These are phyloP conservation scores for Ciconia boyciana DNA, from an alignment of 2,113 vertebrate genomes.

Conservation along the genomic window DNA sequence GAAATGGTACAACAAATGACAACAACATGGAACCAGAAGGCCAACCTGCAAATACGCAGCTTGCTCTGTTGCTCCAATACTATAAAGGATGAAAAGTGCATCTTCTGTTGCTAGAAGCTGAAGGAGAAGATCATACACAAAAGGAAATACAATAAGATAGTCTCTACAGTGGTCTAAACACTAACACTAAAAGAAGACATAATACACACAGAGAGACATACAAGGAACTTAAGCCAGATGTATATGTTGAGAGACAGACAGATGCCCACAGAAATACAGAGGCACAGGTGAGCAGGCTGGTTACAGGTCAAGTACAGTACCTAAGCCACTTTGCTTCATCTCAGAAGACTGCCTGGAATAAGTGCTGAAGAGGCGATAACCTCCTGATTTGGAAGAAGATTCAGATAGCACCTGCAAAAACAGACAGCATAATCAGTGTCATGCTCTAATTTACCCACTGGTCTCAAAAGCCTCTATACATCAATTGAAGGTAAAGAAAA, in stretches of 20 bases:
- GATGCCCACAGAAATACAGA: not conserved
- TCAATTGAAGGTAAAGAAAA: not conserved
- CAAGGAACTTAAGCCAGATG: not conserved
- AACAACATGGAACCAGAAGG: not conserved
- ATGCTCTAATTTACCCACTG: not conserved
- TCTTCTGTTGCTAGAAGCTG: not conserved
- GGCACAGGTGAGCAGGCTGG: not conserved
- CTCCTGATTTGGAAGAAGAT: slow-evolving; percentile 87
- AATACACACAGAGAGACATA: not conserved
- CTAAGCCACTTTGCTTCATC: slow-evolving; percentile 96
- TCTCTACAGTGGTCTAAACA: not conserved
- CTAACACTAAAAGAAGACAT: not conserved
- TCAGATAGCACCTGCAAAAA: slow-evolving; percentile 91
- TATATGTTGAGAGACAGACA: not conserved
- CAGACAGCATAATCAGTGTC: not conserved
- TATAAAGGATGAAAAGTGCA: not conserved
- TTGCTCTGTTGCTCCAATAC: not conserved
- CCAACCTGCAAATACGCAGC: not conserved
- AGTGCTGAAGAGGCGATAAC: slow-evolving; percentile 93
- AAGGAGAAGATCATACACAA: not conserved
- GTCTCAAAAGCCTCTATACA: not conserved
- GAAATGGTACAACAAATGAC: not conserved
- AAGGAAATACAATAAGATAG: not conserved
- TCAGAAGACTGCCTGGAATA: slow-evolving; percentile 91
- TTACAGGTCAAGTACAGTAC: slow-evolving; percentile 70